Percentiles rank a stretch among this genome's conserved stretches.
Conservation (phyloP, 2,888 invertebrate genomes). For the Conchocele bisecta region DNA sequence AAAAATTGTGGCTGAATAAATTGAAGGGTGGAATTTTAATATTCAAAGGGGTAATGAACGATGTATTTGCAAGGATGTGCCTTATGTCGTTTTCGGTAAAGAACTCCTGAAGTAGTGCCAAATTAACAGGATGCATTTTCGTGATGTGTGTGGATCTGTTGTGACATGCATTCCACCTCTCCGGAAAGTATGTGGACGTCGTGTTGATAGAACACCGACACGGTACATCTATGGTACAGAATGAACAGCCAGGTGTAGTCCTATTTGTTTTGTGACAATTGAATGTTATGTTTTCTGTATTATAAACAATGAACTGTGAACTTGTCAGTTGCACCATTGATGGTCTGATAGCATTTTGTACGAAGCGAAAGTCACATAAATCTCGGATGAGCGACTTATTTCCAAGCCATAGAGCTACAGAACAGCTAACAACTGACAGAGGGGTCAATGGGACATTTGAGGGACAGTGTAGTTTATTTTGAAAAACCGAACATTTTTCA, state of each 20-base stretch:
- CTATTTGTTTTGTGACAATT: background rate
- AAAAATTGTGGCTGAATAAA: no score
- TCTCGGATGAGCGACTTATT: background rate
- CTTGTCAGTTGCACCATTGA: background rate
- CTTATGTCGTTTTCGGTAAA: no score
- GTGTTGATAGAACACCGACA: background rate
- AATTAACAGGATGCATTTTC: background rate
- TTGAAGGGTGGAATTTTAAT: no score
- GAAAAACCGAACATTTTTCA: background rate
- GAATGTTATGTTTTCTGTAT: constrained; percentile 4
- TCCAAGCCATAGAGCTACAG: background rate
- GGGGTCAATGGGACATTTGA: background rate
- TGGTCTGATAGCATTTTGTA: background rate
- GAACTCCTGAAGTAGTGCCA: no score
- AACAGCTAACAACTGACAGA: background rate
- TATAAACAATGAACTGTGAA: constrained; percentile 16
- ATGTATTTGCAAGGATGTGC: no score
- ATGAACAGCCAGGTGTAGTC: background rate
- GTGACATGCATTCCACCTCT: constrained; percentile 2
- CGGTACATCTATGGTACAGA: background rate
- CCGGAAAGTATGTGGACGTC: background rate
- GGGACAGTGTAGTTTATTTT: background rate
- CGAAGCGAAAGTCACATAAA: constrained; percentile 10
- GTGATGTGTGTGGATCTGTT: background rate
- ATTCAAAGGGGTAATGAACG: no score